Base-by-base conservation (phyloP, 2,888 invertebrate species). In the Acronicta leporina region DNA sequence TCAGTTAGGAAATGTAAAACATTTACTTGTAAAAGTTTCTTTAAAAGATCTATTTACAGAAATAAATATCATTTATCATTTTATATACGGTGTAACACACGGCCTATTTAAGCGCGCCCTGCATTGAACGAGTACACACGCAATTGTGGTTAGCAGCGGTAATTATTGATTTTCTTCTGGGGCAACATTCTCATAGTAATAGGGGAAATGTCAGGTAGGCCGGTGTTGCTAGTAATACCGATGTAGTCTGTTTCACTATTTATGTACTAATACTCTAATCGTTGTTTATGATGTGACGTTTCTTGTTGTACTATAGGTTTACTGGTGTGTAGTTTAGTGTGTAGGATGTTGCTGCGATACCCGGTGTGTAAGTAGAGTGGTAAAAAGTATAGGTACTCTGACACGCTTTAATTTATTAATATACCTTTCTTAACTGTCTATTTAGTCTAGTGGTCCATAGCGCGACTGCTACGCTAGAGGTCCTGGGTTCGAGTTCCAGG, bases 121-220 rank as follows among this genome's bases (percentile, higher is more conserved):
- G 75, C 75, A 73, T 77, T 74, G 77, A 73, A 51, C 65, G 68
- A 70, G 68, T 73, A 76, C 79, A 80, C 78, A 73, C 77, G 82
- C 80, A 82, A 80, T 82, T 85, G 84, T 85, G 82, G 82, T 79
- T 75, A 77, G 75, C 68, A 65, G 70, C 73, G 72, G 80, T 81
- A 86, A 85, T 85, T 84, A 87, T 85, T 81, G 83, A 86, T 83
- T 84, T 84, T 83, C 84, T 82, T 83, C 81, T 81, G 71, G 79
- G 80, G 80, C 82, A 84, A 80, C 77, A 78, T 62, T 74, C 70
- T 68, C 65, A 59, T 62, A 60, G 68, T 68, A 75, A 72, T 67
- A 59, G 63, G 70, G 56, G 62, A 70, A 74, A 78, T 74, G 65
- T 72, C 47, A 54, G 50, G 55, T 68, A 64, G 65, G 47, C 63